These are phyloP conservation scores for Agrilus planipennis DNA, from an alignment of 1,140 invertebrate species.

Conservation along the genomic window DNA sequence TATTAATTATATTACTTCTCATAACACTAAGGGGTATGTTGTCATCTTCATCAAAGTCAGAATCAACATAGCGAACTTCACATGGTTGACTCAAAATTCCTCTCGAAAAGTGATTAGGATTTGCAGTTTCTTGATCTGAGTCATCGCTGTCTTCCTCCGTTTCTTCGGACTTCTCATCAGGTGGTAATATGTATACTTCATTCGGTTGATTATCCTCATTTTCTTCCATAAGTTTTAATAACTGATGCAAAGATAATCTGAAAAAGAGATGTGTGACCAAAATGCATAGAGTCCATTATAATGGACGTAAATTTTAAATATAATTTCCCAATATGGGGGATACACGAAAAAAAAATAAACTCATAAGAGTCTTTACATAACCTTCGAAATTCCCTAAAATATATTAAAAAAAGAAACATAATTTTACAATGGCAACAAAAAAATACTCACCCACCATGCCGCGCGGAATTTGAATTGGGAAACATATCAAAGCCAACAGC, in stretches of 20 bases:
- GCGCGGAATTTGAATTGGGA: conserved; percentile 2
- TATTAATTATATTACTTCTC: conserved; percentile 1
- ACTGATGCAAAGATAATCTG: conserved; percentile 10
- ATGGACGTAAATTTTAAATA: conserved; percentile 6
- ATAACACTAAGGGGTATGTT: conserved; percentile 6
- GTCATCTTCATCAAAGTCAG: conserved; percentile 8
- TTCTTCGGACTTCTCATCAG: conserved; percentile 8
- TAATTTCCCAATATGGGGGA: neutral
- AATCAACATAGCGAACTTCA: conserved; percentile 8
- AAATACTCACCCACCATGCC: conserved; percentile 8
- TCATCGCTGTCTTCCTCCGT: conserved; percentile 9
- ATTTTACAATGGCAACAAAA: neutral
- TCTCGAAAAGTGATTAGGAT: conserved; percentile 9
- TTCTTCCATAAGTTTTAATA: conserved; percentile 10
- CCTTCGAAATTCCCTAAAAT: too few relatives aligned
- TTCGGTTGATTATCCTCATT: neutral
- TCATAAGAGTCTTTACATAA: too few relatives aligned
- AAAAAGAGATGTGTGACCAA: conserved; percentile 6
- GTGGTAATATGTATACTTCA: conserved; percentile 8
- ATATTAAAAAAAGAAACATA: too few relatives aligned
- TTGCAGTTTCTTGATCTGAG: conserved; percentile 8
- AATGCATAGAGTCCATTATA: conserved; percentile 12
- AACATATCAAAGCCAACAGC: neutral
- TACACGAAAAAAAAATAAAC: neutral
- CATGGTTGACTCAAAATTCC: conserved; percentile 8